Evolutionary conservation across 1,140 invertebrate genomes (phyloP).

Genomic region (Drosophila yakuba): DNA sequence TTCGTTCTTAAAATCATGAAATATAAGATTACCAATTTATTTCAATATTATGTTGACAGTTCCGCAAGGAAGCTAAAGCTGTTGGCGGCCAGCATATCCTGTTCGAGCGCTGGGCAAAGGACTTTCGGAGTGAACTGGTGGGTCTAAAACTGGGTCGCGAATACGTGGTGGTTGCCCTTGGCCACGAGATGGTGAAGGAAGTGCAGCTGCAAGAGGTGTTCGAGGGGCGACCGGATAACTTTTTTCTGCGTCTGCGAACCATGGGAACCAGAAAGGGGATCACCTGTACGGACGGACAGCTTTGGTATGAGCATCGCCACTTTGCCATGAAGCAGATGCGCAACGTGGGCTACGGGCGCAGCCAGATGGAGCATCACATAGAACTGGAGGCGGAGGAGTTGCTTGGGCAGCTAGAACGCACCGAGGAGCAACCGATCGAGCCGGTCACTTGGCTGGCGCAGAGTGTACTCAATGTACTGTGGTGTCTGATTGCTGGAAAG

Average conservation of each 20-base stretch:
- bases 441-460: conserved; percentile 85
- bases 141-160: conserved; percentile 89
- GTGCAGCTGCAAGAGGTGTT: conserved; percentile 88
- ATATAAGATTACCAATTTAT: too few relatives aligned
- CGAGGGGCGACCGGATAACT: conserved; percentile 90
- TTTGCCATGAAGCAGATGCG: conserved; percentile 90
- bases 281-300: conserved; percentile 90
- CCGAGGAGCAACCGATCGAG: conserved; percentile 74
- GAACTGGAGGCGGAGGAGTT: conserved; percentile 87
- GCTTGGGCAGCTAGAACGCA: conserved; percentile 85
- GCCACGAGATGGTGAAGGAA: conserved; percentile 86
- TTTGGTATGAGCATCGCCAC: conserved; percentile 91
- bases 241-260: conserved; percentile 89
- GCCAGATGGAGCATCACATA: conserved; percentile 90
- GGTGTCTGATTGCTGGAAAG: conserved; percentile 89
- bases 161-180: conserved; percentile 87
- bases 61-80: conserved; percentile 86
- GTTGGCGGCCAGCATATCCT: conserved; percentile 88
- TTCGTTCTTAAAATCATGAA: too few relatives aligned
- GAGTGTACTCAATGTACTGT: conserved; percentile 90
- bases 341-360: conserved; percentile 90
- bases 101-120: conserved; percentile 86
- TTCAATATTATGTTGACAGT: conserved; percentile 33
- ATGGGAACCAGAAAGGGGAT: conserved; percentile 88
- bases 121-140: conserved; percentile 88